Conservation (phyloP, 2,888 invertebrate genomes). For the Hartigia nigra region DNA sequence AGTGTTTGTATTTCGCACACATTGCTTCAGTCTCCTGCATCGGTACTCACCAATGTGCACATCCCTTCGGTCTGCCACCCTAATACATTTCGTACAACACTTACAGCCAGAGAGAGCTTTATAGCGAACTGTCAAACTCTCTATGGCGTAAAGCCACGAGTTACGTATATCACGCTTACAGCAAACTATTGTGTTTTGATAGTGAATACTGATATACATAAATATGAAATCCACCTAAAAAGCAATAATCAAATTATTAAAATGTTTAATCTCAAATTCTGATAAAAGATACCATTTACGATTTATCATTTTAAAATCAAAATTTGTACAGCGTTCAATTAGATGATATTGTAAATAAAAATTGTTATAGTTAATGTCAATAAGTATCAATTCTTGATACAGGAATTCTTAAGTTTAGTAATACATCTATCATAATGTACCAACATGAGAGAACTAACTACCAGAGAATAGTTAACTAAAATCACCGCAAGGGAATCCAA, state of each 20-base stretch:
- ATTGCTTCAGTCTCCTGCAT: conserved; percentile 9
- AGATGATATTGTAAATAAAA: neutral
- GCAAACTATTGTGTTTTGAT: neutral
- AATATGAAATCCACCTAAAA: neutral
- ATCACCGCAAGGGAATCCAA: conserved; percentile 30
- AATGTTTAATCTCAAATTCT: neutral
- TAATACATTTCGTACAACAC: conserved; percentile 11
- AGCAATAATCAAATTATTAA: neutral
- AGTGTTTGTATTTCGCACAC: conserved; percentile 28
- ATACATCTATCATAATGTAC: neutral
- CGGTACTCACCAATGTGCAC: neutral
- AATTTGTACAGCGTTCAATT: too few species aligned
- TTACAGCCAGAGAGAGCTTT: conserved; percentile 28
- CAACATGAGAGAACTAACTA: conserved; percentile 23
- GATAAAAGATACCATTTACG: neutral
- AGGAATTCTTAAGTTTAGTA: neutral
- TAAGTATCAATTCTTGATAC: neutral
- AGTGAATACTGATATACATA: neutral
- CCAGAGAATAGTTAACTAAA: conserved; percentile 22
- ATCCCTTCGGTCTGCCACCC: neutral
- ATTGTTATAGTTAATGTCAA: neutral
- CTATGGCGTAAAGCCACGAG: conserved; percentile 31
- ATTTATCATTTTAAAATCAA: neutral
- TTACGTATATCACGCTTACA: conserved; percentile 37
- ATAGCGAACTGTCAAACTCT: conserved; percentile 48